Conservation (phyloP, 1,140 invertebrate species). For the Brachionus manjavacas region DNA sequence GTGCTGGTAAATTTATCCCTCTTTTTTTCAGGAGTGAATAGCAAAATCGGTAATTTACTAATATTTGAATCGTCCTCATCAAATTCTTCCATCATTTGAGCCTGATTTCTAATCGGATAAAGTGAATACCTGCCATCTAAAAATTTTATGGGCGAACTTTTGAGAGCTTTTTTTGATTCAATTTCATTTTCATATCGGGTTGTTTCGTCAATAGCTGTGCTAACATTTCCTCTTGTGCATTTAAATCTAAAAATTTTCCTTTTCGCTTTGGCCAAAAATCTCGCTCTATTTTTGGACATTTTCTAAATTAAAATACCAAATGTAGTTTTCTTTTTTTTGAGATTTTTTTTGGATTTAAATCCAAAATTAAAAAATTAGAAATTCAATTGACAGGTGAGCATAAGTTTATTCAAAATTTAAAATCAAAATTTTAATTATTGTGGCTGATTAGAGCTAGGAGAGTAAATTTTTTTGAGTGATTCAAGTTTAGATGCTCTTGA, state of each 20-base stretch:
- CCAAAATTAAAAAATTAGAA: not conserved
- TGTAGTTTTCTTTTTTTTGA: not conserved
- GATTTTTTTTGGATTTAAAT: not conserved
- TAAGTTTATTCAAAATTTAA: not conserved
- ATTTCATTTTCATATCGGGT: not conserved
- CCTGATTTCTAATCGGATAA: not conserved
- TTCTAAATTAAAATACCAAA: not conserved
- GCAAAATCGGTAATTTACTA: constrained; percentile 16
- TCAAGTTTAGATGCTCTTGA: not conserved
- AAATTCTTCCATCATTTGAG: not conserved
- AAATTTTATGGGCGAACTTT: not conserved
- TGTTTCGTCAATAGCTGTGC: not conserved
- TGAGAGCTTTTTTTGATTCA: not conserved
- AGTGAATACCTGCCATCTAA: not conserved
- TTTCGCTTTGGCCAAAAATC: not conserved
- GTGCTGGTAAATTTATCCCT: not conserved
- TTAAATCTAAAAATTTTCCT: not conserved
- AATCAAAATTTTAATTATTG: not conserved
- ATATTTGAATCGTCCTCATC: not conserved
- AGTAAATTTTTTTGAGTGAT: constrained; percentile 33
- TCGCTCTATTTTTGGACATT: not conserved
- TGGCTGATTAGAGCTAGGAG: not conserved
- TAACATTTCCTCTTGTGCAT: constrained; percentile 1
- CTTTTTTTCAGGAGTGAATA: constrained; percentile 7
- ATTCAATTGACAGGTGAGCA: not conserved